Evolutionary conservation across 2,888 invertebrate species (phyloP), one percentile per base, ranked within the genome.

Genomic region (Tenthredo scrophulariae): DNA sequence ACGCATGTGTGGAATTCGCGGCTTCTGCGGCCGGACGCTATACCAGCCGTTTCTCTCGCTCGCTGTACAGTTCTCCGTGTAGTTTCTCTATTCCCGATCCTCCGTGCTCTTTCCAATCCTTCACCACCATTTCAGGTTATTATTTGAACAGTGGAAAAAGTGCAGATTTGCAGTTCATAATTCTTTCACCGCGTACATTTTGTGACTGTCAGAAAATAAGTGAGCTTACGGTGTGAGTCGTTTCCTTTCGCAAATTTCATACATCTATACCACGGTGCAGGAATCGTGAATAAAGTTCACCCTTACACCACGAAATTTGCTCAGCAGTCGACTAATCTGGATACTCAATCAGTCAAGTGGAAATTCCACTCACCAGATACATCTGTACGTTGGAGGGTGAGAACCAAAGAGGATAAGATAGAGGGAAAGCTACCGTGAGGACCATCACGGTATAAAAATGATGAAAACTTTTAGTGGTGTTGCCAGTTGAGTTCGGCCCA

Each of bases 1-100:
- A 37, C n/a, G 67, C 79, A 79, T 84, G 43, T 84, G 84, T 84
- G 67, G 84, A 80, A 84, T 80, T 80, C 67, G 84, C 58, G 79
- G 77, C 62, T 84, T 67, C 67, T 84, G 65, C 33, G 79, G 79
- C 77, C 22, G 67, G 79, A 74, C 40, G 29, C 29, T n/a, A 33
- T 67, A 33, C 29, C 54, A 79, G n/a, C 62, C 22, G 62, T 62
- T 80, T 80, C 80, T 62, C 62, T 58, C 22, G 22, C 62, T 58
- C 80, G 40, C 40, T 40, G 70, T 54, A n/a, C 18, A 37, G 33
- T 0, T 80, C 2, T 26, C 33, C 79, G 33, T n/a, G 54, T 4
- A 15, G 29, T 46, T 33, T 37, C 79, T 33, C 33, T 33, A 15
- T 54, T 37, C 10, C 0, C 29, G 18, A 33, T 79, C 58, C 77